Evolutionary conservation across 2,113 vertebrate genomes (phyloP).

Genomic region (Sula dactylatra): DNA sequence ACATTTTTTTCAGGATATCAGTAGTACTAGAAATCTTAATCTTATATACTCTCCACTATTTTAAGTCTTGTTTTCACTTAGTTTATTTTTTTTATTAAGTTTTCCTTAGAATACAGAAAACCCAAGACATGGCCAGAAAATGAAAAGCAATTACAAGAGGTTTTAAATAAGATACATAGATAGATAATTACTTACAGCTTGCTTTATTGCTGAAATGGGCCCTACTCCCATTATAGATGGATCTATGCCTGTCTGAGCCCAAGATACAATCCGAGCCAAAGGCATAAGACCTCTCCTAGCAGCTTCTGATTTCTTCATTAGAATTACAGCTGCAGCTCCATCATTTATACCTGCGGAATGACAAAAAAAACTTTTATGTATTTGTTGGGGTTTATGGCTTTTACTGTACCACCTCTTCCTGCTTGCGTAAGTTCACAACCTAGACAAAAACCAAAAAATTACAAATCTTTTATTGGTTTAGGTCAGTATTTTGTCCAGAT

Average conservation of each 20-base stretch:
- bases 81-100: neutral
- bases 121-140: neutral
- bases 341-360: constrained; percentile 86
- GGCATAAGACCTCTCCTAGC: constrained; percentile 78
- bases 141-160: neutral
- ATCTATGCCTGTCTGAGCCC: constrained; percentile 90
- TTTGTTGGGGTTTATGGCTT: neutral
- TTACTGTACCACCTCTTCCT: neutral
- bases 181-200: constrained; percentile 84
- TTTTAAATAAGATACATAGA: neutral
- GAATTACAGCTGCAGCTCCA: constrained; percentile 90
- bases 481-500: neutral
- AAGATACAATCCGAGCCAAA: constrained; percentile 85
- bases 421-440: neutral
- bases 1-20: no score
- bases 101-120: neutral
- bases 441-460: neutral
- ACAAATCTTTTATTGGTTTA: neutral
- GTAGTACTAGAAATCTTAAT: neutral
- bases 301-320: constrained; percentile 93
- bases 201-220: constrained; percentile 88
- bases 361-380: neutral
- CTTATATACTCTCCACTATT: neutral
- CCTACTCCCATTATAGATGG: constrained; percentile 93
- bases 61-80: neutral